These are phyloP conservation scores for Scaeva pyrastri DNA, from an alignment of 2,888 invertebrate genomes.

Conservation along the genomic window DNA sequence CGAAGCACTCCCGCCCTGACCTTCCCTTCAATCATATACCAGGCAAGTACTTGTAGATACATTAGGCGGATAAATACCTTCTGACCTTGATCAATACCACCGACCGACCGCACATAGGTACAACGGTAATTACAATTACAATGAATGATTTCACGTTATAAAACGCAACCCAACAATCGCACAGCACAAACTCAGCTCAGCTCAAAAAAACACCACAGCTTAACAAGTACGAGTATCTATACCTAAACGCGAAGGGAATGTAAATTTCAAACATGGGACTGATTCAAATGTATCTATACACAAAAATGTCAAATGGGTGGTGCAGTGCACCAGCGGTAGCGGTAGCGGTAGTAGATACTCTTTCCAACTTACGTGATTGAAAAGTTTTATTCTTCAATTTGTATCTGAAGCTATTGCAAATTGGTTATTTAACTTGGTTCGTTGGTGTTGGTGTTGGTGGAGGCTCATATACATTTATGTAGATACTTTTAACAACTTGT, in stretches of 20 bases:
- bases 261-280: slow-evolving; percentile 40
- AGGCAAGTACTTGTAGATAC: not conserved
- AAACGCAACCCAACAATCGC: slow-evolving; percentile 41
- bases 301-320: slow-evolving; percentile 22
- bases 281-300: slow-evolving; percentile 24
- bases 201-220: too few species aligned
- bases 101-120: slow-evolving; percentile 27
- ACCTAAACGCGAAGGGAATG: slow-evolving; percentile 33
- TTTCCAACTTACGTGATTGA: slow-evolving; percentile 60
- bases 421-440: slow-evolving; percentile 58
- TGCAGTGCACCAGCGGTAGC: slow-evolving; percentile 3
- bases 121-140: slow-evolving; percentile 60
- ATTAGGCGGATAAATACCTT: slow-evolving; percentile 22
- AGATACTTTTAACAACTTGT: slow-evolving; percentile 40
- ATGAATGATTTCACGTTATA: slow-evolving; percentile 47
- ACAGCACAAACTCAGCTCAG: not conserved
- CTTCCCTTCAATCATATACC: too few species aligned
- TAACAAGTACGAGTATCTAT: too few species aligned
- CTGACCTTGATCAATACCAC: slow-evolving; percentile 51
- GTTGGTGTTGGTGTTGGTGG: too few species aligned
- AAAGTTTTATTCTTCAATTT: slow-evolving; percentile 62
- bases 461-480: too few species aligned
- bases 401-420: slow-evolving; percentile 67
- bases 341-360: not conserved
- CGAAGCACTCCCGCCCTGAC: not conserved